phyloP scores from a whole-genome alignment of 2,797 vertebrate genomes.

The Oceanodroma leucorhoa region DNA sequence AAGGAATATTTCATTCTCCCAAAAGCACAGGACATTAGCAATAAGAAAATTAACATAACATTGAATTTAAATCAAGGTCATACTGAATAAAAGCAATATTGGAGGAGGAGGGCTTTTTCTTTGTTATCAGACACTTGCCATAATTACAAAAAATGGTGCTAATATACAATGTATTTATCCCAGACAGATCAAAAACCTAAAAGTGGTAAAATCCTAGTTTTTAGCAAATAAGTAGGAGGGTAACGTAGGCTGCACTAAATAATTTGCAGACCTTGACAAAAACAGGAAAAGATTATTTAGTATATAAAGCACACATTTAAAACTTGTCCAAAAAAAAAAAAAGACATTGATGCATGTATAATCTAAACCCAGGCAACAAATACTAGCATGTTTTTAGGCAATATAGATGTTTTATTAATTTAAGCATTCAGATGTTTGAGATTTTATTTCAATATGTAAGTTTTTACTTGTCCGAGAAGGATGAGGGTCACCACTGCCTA shows the following conservation, averaged over 20 bases:
- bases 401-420: not conserved
- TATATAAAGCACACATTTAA: not conserved
- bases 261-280: not conserved
- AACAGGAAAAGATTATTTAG: not conserved
- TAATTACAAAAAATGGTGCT: not conserved
- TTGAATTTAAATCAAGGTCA: not conserved
- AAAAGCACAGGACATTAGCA: not conserved
- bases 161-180: not conserved
- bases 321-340: not conserved
- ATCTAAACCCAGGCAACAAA: not conserved
- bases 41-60: not conserved
- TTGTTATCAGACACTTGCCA: not conserved
- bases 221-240: not conserved
- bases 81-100: not conserved
- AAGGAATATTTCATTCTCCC: not conserved
- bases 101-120: not conserved
- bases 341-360: not conserved
- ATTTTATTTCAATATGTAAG: not conserved
- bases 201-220: not conserved
- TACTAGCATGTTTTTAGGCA: not conserved
- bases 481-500: not conserved
- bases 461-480: not conserved
- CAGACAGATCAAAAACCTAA: not conserved
- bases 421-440: not conserved
- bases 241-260: not conserved